Evolutionary conservation across 2,888 invertebrate species (phyloP).

Genomic region (Merodon equestris): DNA sequence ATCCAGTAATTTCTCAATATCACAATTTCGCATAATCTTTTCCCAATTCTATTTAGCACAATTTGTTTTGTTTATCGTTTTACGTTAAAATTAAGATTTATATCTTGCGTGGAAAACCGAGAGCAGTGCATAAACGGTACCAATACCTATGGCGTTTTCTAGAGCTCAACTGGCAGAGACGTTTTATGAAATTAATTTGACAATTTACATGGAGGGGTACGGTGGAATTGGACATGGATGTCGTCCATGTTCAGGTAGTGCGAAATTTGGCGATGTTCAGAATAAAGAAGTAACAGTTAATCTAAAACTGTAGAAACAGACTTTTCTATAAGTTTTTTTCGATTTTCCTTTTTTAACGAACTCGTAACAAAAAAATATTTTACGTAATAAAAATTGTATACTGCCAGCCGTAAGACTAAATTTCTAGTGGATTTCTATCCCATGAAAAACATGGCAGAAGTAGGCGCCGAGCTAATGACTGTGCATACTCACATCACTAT

Average conservation of each 20-base stretch:
- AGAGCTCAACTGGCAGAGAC: slow-evolving; percentile 35
- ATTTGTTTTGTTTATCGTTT: slow-evolving; percentile 5
- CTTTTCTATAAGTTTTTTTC: too few relatives aligned
- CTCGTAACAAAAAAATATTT: too few relatives aligned
- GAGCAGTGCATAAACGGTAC: slow-evolving; percentile 4
- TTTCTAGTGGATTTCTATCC: too few relatives aligned
- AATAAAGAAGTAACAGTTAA: too few relatives aligned
- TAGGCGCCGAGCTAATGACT: too few relatives aligned
- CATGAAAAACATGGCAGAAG: too few relatives aligned
- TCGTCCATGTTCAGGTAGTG: slow-evolving; percentile 12
- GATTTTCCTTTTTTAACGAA: too few relatives aligned
- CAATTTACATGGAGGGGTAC: slow-evolving; percentile 12
- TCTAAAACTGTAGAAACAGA: too few relatives aligned
- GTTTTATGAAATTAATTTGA: slow-evolving; percentile 59
- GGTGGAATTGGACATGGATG: background rate
- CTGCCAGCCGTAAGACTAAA: too few relatives aligned
- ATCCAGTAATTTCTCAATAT: slow-evolving; percentile 48
- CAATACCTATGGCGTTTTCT: slow-evolving; percentile 11
- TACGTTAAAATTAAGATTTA: background rate
- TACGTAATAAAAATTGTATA: too few relatives aligned
- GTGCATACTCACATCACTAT: too few relatives aligned
- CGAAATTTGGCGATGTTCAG: background rate
- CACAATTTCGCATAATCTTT: slow-evolving; percentile 45
- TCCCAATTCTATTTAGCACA: slow-evolving; percentile 10
- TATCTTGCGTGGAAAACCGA: background rate